Evolutionary conservation across 1,140 invertebrate genomes (phyloP).

Genomic region (Glomeris maerens): DNA sequence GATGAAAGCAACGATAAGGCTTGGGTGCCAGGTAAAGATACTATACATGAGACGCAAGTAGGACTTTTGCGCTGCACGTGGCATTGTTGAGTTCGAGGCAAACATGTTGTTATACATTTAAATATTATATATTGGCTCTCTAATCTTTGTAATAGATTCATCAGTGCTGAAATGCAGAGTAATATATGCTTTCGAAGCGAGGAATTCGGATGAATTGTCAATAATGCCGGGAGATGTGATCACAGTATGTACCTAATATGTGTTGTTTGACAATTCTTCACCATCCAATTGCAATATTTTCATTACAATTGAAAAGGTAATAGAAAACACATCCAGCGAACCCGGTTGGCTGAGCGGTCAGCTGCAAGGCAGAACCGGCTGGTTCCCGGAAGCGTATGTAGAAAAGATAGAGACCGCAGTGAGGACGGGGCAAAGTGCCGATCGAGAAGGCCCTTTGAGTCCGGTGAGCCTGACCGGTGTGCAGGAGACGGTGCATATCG

Average conservation of each 20-base stretch:
- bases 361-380: constrained; percentile 73
- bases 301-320: no score
- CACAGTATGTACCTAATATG: constrained; percentile 48
- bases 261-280: no score
- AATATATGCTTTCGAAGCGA: constrained; percentile 82
- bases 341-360: constrained; percentile 95
- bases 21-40: no score
- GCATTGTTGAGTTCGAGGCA: no score
- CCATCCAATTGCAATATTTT: no score
- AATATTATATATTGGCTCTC: no score
- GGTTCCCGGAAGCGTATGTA: constrained; percentile 96
- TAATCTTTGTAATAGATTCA: no score
- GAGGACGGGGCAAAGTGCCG: constrained; percentile 21
- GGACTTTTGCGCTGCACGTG: no score
- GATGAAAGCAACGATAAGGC: no score
- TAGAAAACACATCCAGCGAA: no score
- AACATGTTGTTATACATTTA: no score
- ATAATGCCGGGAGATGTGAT: constrained; percentile 90
- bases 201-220: constrained; percentile 85
- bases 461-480: constrained; percentile 3
- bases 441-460: constrained; percentile 8
- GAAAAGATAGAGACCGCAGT: constrained; percentile 42
- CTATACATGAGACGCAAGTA: no score
- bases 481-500: constrained; percentile 20
- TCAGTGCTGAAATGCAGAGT: constrained; percentile 78